A percentile compares a stretch with the other conserved stretches of the same genome.
Conservation (phyloP, 2,888 invertebrate species). For the Rhagonycha fulva region DNA sequence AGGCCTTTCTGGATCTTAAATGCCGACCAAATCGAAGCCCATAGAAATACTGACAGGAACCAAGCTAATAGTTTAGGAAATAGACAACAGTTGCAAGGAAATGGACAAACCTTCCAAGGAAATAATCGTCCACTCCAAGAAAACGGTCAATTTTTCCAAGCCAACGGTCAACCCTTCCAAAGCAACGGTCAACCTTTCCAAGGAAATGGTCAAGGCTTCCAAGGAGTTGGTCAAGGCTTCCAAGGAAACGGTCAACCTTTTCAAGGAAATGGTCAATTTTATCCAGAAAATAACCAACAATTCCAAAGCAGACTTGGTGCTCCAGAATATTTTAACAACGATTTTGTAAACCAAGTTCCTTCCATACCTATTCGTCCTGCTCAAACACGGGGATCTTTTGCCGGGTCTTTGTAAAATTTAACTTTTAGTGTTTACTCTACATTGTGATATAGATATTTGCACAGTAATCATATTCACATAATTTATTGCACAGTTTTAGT, state of each 20-base stretch:
- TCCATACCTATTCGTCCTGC: constrained; percentile 24
- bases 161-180: not conserved
- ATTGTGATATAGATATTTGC: not conserved
- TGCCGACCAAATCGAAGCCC: constrained; percentile 66
- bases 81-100: not conserved
- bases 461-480: not conserved
- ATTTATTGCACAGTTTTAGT: not conserved
- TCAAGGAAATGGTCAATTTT: not conserved
- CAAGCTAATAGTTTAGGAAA: not conserved
- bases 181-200: not conserved
- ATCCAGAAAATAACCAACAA: not conserved
- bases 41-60: constrained; percentile 50
- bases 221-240: not conserved
- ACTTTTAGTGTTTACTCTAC: not conserved
- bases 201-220: not conserved
- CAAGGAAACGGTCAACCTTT: not conserved
- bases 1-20: constrained; percentile 77
- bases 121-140: not conserved
- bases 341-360: not conserved
- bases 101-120: not conserved
- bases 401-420: constrained; percentile 6
- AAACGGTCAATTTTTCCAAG: not conserved
- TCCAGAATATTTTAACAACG: not conserved
- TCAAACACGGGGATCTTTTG: constrained; percentile 24
- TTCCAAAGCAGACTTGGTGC: not conserved